phyloP scores from a whole-genome alignment of 2,113 vertebrate species.

The Irena cyanogastra region DNA sequence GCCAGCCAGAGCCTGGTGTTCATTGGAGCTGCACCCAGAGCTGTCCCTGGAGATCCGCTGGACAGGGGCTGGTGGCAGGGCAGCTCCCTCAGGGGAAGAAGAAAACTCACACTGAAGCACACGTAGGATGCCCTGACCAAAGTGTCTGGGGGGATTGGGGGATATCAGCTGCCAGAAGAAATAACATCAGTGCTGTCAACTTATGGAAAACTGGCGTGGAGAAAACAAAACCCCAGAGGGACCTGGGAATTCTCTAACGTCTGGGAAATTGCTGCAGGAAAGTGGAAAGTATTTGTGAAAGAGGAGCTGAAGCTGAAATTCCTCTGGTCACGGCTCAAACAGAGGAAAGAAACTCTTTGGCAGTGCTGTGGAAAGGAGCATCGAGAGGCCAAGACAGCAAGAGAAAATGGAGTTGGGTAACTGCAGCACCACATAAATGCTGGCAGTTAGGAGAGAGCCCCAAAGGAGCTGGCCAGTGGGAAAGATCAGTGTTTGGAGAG shows the following conservation, averaged over 20 bases:
- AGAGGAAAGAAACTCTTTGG: not conserved
- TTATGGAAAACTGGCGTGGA: not conserved
- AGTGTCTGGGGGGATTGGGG: not conserved
- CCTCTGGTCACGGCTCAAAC: not conserved
- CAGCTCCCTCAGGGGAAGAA: not conserved
- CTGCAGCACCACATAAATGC: not conserved
- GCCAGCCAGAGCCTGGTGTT: not conserved
- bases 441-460: not conserved
- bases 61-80: not conserved
- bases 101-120: not conserved
- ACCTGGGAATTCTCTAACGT: not conserved
- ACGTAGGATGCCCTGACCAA: not conserved
- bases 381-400: not conserved
- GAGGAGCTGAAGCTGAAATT: conserved; percentile 9
- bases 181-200: not conserved
- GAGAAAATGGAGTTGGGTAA: not conserved
- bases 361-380: not conserved
- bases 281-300: conserved; percentile 19
- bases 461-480: not conserved
- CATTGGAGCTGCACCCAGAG: not conserved
- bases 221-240: not conserved
- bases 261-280: conserved; percentile 33
- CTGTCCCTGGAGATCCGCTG: not conserved
- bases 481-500: not conserved
- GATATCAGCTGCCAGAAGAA: not conserved